These are phyloP conservation scores for Macroglossus sobrinus DNA, from an alignment of 2,113 vertebrate genomes.

Conservation along the genomic window DNA sequence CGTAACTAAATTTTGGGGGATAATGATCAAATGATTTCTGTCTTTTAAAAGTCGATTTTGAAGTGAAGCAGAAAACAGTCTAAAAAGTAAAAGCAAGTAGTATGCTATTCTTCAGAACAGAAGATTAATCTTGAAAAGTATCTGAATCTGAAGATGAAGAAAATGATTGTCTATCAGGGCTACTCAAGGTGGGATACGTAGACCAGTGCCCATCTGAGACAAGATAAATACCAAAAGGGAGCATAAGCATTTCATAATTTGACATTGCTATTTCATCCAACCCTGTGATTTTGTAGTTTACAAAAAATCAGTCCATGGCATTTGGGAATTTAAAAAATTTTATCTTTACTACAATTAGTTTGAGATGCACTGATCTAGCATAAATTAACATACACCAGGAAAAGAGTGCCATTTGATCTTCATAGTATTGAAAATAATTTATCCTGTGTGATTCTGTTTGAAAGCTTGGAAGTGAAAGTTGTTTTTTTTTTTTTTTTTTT, in stretches of 20 bases:
- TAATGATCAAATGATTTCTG: not conserved
- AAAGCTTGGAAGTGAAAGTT: not conserved
- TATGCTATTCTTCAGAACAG: not conserved
- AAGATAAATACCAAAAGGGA: not conserved
- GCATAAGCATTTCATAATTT: not conserved
- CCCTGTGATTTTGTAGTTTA: not conserved
- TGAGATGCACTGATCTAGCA: not conserved
- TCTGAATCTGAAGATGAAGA: slow-evolving; percentile 9
- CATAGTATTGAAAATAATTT: slow-evolving; percentile 17
- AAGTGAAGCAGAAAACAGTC: not conserved
- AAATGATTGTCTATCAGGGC: not conserved
- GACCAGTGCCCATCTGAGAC: not conserved
- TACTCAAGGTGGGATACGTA: not conserved
- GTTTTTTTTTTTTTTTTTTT: not conserved
- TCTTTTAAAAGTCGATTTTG: not conserved
- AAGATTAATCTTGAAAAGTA: not conserved
- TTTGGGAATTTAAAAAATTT: slow-evolving; percentile 12
- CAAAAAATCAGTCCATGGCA: not conserved
- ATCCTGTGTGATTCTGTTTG: not conserved
- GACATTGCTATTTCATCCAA: not conserved
- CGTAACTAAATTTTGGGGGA: not conserved
- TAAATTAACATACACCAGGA: not conserved
- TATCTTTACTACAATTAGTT: slow-evolving; percentile 6
- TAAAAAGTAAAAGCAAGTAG: not conserved
- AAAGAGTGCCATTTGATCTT: slow-evolving; percentile 14